Conservation (phyloP, 2,113 vertebrate genomes). For the Odontesthes bonariensis region DNA sequence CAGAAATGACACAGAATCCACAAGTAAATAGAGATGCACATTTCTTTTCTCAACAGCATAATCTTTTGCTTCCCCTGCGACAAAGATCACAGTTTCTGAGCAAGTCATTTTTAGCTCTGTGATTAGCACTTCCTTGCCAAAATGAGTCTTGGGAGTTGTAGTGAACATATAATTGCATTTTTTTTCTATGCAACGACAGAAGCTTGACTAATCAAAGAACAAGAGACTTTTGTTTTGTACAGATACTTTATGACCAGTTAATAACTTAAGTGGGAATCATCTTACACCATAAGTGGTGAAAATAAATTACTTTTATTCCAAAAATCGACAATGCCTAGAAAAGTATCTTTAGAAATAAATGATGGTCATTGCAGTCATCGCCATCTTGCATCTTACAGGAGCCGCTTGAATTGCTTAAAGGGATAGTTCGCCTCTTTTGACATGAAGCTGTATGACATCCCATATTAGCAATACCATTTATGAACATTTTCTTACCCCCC, state of each 20-base stretch:
- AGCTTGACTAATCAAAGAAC: no score
- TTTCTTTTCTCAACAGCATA: neutral
- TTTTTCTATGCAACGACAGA: neutral
- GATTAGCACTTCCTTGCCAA: neutral
- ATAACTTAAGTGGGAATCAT: no score
- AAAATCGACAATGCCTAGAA: no score
- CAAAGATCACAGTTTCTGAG: neutral
- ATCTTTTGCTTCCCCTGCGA: neutral
- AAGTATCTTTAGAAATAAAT: neutral
- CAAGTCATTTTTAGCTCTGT: neutral
- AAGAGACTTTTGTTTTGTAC: no score
- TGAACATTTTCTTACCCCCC: no score
- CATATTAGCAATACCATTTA: no score
- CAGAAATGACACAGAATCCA: constrained; percentile 17
- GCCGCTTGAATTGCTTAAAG: neutral
- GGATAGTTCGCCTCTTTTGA: no score
- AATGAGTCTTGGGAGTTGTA: neutral
- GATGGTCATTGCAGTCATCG: no score
- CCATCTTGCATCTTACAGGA: neutral
- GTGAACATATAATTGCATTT: neutral
- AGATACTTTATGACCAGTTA: no score
- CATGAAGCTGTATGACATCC: no score
- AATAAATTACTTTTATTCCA: no score
- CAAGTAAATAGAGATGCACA: neutral
- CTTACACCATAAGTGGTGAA: no score